Base-by-base conservation (phyloP, 2,113 vertebrate species). In the Oxyruncus cristatus region DNA sequence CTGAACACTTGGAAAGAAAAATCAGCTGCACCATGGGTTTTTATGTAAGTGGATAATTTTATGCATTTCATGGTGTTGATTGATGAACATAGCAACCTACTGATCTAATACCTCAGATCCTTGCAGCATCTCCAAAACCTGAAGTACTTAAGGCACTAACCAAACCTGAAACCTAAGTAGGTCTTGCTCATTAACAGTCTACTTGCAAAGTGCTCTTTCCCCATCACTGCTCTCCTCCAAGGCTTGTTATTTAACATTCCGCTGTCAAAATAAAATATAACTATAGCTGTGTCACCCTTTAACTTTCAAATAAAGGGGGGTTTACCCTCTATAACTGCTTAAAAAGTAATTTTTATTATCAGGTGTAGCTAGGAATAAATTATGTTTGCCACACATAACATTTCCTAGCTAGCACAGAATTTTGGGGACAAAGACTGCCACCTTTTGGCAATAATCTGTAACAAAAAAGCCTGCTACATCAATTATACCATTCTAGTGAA, bases 381-480 rank as follows among this genome's bases (percentile, higher is more conserved):
- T 66, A n/a, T 22, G 22, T 39, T 74, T 66, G 27, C 35, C 2
- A 2, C 55, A 21, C 8, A 2, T 24, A 80, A 55, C 1, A 24
- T 85, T 90, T 88, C 63, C 55, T 27, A 47, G 63, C 50, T 8
- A 88, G 76, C 13, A 33, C 20, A 47, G 49, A 83, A 71, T 88
- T 89, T 93, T 2, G 53, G 95, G 92, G 90, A 74, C 70, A 92
- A 89, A 95, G 67, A 78, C 85, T 94, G 96, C 85, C 96, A 95
- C 89, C 95, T 96, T 96, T 97, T 91, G 93, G 74, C 75, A 65
- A 66, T 4, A 72, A 28, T 30, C 44, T 92, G 26, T 61, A 91
- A 88, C 22, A 58, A 70, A 52, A 59, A 46, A 37, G 1, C 21
- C 32, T 22, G 7, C 12, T 24, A 50, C 3, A 14, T 6, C 56